Evolutionary conservation across 2,113 vertebrate genomes (phyloP).

Genomic region (Silurus meridionalis): DNA sequence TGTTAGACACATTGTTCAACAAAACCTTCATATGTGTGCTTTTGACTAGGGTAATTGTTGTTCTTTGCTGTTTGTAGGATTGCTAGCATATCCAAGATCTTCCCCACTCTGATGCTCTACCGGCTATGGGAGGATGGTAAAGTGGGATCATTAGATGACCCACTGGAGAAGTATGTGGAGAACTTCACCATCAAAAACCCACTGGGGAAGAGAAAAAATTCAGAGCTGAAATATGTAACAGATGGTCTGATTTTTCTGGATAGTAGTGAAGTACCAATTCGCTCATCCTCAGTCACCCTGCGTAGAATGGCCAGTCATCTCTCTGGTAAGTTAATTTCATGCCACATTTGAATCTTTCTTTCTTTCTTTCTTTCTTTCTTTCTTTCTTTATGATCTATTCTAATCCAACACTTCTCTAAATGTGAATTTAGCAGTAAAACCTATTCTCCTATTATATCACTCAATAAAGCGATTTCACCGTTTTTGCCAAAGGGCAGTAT

Average conservation of each 20-base stretch:
- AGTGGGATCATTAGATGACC: slow-evolving; percentile 84
- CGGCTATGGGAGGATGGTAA: slow-evolving; percentile 89
- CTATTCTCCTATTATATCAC: not conserved
- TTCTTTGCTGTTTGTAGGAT: slow-evolving; percentile 76
- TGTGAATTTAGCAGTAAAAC: not conserved
- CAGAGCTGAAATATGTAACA: slow-evolving; percentile 71
- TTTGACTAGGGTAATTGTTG: too few relatives aligned
- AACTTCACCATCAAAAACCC: slow-evolving; percentile 89
- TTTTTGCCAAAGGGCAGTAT: not conserved
- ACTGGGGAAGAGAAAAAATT: slow-evolving; percentile 68
- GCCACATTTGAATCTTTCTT: not conserved
- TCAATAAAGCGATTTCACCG: not conserved
- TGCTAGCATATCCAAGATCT: slow-evolving; percentile 89
- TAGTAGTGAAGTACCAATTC: slow-evolving; percentile 72
- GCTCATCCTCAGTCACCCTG: slow-evolving; percentile 78
- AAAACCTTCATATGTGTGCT: not conserved
- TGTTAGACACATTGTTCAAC: not conserved
- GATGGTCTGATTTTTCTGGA: slow-evolving; percentile 79
- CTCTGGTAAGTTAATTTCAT: slow-evolving; percentile 61
- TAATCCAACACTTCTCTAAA: not conserved
- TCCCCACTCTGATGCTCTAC: slow-evolving; percentile 90
- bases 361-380: not conserved
- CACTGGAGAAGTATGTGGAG: slow-evolving; percentile 79
- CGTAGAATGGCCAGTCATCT: slow-evolving; percentile 89
- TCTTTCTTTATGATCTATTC: not conserved